Conservation (phyloP, 2,113 vertebrate species). For the Heptranchias perlo region DNA sequence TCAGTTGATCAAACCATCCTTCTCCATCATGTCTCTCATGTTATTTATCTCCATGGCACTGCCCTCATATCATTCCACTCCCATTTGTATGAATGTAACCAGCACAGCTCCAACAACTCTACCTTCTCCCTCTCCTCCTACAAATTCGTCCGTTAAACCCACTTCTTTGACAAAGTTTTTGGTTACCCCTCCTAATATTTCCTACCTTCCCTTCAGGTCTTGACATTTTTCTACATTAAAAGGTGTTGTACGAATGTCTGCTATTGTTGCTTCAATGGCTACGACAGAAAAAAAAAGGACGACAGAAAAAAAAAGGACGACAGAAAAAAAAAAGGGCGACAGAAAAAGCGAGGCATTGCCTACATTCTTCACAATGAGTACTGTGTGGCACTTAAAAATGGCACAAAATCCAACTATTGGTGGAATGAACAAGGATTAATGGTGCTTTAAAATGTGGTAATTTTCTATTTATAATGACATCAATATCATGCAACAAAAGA, state of each 20-base stretch:
- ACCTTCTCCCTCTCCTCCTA: background rate
- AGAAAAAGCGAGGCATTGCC: background rate
- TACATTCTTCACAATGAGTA: background rate
- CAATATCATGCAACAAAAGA: too few relatives aligned
- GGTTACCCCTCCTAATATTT: background rate
- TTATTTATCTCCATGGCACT: too few relatives aligned
- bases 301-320: too few relatives aligned
- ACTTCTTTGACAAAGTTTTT: background rate
- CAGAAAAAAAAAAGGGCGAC: too few relatives aligned
- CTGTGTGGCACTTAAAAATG: background rate
- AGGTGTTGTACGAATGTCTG: background rate
- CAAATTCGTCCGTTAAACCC: background rate
- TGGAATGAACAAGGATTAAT: too few relatives aligned
- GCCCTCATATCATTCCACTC: too few relatives aligned
- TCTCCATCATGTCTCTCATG: too few relatives aligned
- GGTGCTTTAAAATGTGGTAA: too few relatives aligned
- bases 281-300: background rate
- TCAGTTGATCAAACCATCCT: too few relatives aligned
- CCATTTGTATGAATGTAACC: too few relatives aligned
- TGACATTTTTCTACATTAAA: background rate
- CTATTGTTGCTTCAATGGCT: background rate
- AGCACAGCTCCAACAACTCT: too few relatives aligned
- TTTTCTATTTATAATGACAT: too few relatives aligned
- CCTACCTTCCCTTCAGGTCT: background rate
- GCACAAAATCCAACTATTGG: background rate